Conservation (phyloP, 2,797 vertebrate genomes). For the Propithecus perrieri region DNA sequence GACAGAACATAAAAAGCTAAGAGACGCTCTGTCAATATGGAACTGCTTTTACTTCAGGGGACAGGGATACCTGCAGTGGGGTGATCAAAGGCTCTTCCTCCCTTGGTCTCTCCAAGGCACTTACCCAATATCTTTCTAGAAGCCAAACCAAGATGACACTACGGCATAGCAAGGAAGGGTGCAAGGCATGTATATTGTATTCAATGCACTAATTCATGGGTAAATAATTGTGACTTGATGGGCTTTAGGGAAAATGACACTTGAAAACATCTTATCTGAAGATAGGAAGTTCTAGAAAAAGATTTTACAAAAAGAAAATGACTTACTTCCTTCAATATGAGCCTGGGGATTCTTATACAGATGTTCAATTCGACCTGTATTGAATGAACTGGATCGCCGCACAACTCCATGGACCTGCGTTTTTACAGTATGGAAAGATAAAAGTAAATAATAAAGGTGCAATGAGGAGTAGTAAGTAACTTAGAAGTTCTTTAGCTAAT, state of each 20-base stretch:
- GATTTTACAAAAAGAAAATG: neutral
- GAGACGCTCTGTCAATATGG: neutral
- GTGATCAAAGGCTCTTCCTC: neutral
- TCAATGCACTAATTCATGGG: neutral
- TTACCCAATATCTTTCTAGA: neutral
- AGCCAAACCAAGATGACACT: neutral
- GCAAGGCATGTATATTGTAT: neutral
- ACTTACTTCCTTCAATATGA: conserved; percentile 97
- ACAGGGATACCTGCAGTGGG: neutral
- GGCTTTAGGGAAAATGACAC: conserved; percentile 7
- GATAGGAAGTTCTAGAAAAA: neutral
- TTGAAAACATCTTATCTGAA: conserved; percentile 19
- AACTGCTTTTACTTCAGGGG: neutral
- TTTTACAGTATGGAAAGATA: conserved; percentile 46
- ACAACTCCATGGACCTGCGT: conserved; percentile 95
- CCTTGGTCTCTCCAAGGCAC: neutral
- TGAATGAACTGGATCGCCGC: conserved; percentile 98
- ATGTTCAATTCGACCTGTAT: conserved; percentile 98
- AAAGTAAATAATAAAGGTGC: conserved; percentile 38
- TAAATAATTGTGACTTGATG: neutral
- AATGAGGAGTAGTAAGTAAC: neutral
- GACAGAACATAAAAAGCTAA: neutral
- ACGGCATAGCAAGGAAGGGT: neutral
- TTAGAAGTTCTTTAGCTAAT: neutral
- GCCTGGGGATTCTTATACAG: conserved; percentile 97